Base-by-base conservation (phyloP, 1,140 invertebrate genomes). In the Zaprionus vittiger region DNA sequence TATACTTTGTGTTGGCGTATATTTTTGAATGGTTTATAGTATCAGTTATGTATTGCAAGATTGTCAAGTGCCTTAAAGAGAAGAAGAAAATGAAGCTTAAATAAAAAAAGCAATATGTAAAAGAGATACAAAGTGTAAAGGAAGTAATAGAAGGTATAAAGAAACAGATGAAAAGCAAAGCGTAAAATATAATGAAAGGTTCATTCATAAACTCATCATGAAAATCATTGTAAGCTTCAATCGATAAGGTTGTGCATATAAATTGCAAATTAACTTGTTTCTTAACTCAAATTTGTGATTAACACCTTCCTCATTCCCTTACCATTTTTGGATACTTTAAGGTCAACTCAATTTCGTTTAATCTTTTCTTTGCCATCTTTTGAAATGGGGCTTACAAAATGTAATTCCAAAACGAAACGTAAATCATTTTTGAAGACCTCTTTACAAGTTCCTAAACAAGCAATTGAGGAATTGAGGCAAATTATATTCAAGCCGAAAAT, bases 371-470 rank as follows among this genome's bases (percentile, higher is more conserved):
- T n/a, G 38, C n/a, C 38, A 4, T 41, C 38, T 41, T 41, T 41
- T 41, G 4, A 41, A 52, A 17, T 14, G 37, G 38, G 38, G 56
- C 64, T 37, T 62, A 65, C 31, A 34, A 72, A 17, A 49, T 28
- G 54, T 52, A 38, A 3, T 62, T 49, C 24, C 15, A 26, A 20
- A 57, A 65, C 20, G 49, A 59, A 59, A 65, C 38, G 2, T 7
- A 54, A 24, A 47, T 47, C 41, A 47, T 54, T 22, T 37, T 57
- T 7, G 9, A 49, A 60, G 66, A 60, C 59, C 60, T 41, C 44
- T 57, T 57, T 59, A 47, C 26, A 62, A 74, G 72, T 74, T 69
- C 68, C 22, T 47, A 15, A 54, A 57, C 57, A 68, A 60, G 64
- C 56, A 67, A 52, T 73, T 67, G 70, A 66, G 34, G 37, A 38